Base-by-base conservation (phyloP, 2,888 invertebrate species). In the Emmelina monodactyla region DNA sequence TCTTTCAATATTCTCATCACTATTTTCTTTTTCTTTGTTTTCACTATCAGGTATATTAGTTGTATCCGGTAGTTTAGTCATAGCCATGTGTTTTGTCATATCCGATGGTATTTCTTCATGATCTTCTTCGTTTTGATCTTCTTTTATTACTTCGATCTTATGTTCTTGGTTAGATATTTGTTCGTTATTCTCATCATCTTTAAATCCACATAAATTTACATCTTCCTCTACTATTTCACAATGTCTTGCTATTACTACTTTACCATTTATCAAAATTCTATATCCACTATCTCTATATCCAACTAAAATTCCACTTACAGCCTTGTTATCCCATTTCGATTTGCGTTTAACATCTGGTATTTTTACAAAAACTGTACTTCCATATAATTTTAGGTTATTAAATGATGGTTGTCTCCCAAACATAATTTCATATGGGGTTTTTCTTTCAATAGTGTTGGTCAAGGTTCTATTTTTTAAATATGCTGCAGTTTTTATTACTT, bases 201-300 rank as follows among this genome's bases (percentile, higher is more conserved):
- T n/a, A n/a, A n/a, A n/a, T n/a, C n/a, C n/a, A n/a, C n/a, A n/a
- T n/a, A n/a, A n/a, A n/a, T n/a, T n/a, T n/a, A n/a, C n/a, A 29
- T 29, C 7, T 29, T 29, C 13, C 12, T 29, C 29, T 7, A 56
- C 38, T 22, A 53, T 29, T 13, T 49, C 33, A n/a, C 42, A 42
- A 44, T 54, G 51, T 30, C 50, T 41, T 14, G 46, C 46, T 22
- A 37, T 39, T 25, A 50, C 41, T 28, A 52, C 38, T 43, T 32
- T 52, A 7, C 46, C 43, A 40, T 49, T 45, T 28, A 51, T 15
- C 14, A 51, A 16, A 9, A 53, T 47, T 47, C 48, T 39, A 34
- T 53, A 53, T n/a, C 54, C 37, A 43, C 33, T 44, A 13, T 50
- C 45, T 35, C 33, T 43, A 40, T 53, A 55, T 11, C 50, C 53